These are phyloP conservation scores for Eublepharis macularius DNA, from an alignment of 2,113 vertebrate species.

Conservation along the genomic window DNA sequence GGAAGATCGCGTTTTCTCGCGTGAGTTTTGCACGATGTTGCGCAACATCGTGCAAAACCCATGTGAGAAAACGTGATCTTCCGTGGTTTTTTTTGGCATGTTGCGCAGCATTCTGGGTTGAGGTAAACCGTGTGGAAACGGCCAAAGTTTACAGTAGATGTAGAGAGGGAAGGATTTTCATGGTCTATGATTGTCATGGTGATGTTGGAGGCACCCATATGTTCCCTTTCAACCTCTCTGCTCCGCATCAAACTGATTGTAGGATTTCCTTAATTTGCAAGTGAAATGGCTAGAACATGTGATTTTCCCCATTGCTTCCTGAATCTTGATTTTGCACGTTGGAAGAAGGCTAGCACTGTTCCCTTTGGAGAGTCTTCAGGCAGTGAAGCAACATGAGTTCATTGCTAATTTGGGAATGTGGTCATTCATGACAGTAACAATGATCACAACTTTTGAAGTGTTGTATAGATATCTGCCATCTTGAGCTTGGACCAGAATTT, in stretches of 20 bases:
- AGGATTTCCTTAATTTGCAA: neutral
- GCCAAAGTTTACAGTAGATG: neutral
- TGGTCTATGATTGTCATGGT: neutral
- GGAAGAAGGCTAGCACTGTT: neutral
- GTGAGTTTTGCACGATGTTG: no score
- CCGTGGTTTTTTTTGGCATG: no score
- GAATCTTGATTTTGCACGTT: neutral
- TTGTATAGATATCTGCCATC: no score
- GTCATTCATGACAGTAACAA: neutral
- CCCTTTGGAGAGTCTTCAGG: neutral
- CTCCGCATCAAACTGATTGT: neutral
- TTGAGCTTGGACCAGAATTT: neutral
- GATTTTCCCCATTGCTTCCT: neutral
- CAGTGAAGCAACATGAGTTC: neutral
- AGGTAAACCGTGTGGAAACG: no score
- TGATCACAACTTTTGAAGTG: neutral
- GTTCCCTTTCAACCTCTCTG: neutral
- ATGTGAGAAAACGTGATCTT: no score
- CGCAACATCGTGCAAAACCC: no score
- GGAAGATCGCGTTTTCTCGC: no score
- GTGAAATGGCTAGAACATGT: neutral
- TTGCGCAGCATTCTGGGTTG: no score
- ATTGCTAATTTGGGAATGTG: neutral
- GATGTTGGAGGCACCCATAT: neutral
- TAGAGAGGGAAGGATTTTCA: neutral